phyloP scores from a whole-genome alignment of 2,113 vertebrate species.

The Alexandromys fortis region DNA sequence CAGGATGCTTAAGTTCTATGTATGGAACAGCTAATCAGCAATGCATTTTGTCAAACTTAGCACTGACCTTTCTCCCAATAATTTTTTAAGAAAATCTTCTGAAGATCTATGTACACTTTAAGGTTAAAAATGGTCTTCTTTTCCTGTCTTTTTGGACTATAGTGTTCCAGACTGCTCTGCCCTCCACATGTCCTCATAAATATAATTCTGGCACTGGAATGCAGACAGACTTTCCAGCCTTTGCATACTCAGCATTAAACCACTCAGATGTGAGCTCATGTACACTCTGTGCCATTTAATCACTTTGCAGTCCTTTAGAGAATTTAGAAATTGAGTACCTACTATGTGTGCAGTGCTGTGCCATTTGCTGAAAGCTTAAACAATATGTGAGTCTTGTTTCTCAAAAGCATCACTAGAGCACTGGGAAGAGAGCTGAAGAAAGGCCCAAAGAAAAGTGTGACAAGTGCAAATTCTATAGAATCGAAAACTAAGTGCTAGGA shows the following conservation, averaged over 20 bases:
- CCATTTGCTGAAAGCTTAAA: neutral
- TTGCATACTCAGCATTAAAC: conserved; percentile 80
- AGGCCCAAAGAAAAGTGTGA: neutral
- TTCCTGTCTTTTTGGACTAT: conserved; percentile 53
- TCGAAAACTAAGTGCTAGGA: neutral
- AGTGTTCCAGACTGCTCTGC: conserved; percentile 75
- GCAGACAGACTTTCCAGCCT: conserved; percentile 66
- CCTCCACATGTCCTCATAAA: conserved; percentile 81
- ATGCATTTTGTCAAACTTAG: conserved; percentile 30
- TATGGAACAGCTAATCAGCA: neutral
- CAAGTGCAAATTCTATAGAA: neutral
- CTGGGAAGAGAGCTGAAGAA: neutral
- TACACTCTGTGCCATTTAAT: conserved; percentile 62
- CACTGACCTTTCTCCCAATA: neutral
- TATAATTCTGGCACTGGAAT: conserved; percentile 78
- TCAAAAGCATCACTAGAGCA: neutral
- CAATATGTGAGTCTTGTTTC: neutral
- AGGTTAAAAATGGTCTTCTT: conserved; percentile 70
- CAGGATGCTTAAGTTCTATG: neutral
- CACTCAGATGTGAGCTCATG: conserved; percentile 75
- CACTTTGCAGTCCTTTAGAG: conserved; percentile 52
- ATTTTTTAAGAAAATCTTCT: conserved; percentile 53
- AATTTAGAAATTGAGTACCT: conserved; percentile 44
- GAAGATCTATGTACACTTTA: conserved; percentile 58
- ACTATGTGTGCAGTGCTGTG: conserved; percentile 5